phyloP scores from a whole-genome alignment of 2,113 vertebrate genomes.

The Scophthalmus maximus region DNA sequence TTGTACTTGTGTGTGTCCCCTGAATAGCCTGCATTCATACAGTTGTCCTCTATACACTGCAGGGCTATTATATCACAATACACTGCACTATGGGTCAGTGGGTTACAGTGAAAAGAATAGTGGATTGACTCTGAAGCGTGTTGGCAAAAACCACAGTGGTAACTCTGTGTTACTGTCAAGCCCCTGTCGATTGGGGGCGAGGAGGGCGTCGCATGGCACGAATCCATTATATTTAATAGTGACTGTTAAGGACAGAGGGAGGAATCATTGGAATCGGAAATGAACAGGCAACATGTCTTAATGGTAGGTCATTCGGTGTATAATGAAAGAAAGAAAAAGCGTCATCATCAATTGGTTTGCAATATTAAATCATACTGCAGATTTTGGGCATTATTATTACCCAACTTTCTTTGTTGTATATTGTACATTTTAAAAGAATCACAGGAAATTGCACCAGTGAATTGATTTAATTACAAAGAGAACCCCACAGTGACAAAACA shows the following conservation, averaged over 20 bases:
- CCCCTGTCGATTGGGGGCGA: background rate
- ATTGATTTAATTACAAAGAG: slow-evolving; percentile 87
- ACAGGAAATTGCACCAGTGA: slow-evolving; percentile 80
- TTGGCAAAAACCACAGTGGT: slow-evolving; percentile 9
- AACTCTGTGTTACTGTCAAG: slow-evolving; percentile 27
- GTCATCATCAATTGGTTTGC: too few relatives aligned
- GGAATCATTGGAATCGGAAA: background rate
- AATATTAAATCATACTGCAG: too few relatives aligned
- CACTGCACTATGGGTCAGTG: slow-evolving; percentile 59
- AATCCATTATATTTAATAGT: too few relatives aligned
- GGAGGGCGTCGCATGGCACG: background rate
- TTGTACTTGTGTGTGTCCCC: slow-evolving; percentile 21
- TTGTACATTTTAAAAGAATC: background rate
- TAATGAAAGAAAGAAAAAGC: too few relatives aligned
- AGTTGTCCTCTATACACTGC: slow-evolving; percentile 21
- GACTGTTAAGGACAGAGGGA: background rate
- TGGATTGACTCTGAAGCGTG: slow-evolving; percentile 13
- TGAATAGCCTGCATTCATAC: slow-evolving; percentile 52
- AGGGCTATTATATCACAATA: slow-evolving; percentile 61
- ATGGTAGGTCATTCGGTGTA: too few relatives aligned
- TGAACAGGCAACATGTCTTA: background rate
- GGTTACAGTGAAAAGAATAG: slow-evolving; percentile 47
- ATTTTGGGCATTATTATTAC: background rate
- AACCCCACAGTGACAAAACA: slow-evolving; percentile 83
- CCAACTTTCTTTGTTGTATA: background rate